phyloP scores from a whole-genome alignment of 2,888 invertebrate species.

The Ditylenchus weischeri region DNA sequence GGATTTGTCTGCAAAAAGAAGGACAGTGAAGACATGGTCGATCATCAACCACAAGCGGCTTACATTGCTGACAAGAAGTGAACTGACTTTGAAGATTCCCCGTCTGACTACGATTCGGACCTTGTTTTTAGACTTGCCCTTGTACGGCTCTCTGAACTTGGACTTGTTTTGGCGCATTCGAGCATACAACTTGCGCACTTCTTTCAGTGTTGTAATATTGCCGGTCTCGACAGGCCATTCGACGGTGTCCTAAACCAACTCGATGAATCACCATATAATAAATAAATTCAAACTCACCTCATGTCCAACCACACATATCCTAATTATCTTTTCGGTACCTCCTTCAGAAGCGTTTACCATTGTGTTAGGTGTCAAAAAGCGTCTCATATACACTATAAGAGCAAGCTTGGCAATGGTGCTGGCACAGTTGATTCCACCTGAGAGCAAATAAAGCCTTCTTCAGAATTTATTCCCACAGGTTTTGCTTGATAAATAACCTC shows the following conservation, averaged over 20 bases:
- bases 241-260: neutral
- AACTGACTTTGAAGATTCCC: neutral
- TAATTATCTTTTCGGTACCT: too few relatives aligned
- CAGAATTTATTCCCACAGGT: neutral
- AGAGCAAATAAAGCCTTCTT: neutral
- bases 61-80: constrained; percentile 1
- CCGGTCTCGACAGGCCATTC: constrained; percentile 6
- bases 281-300: too few relatives aligned
- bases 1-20: neutral
- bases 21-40: neutral
- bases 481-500: neutral
- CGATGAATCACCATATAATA: neutral
- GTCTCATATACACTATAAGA: too few relatives aligned
- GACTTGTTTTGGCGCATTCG: neutral
- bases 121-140: neutral
- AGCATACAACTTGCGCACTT: neutral
- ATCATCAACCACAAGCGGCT: neutral
- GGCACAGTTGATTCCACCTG: neutral
- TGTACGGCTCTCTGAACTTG: neutral
- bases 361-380: too few relatives aligned
- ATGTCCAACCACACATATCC: too few relatives aligned
- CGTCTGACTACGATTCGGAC: neutral
- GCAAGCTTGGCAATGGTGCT: too few relatives aligned
- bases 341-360: too few relatives aligned
- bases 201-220: constrained; percentile 4